A percentile compares a stretch with the other conserved stretches of the same genome.
Conservation (phyloP, 64 coral and sea anemone species). For the Orbicella faveolata region DNA sequence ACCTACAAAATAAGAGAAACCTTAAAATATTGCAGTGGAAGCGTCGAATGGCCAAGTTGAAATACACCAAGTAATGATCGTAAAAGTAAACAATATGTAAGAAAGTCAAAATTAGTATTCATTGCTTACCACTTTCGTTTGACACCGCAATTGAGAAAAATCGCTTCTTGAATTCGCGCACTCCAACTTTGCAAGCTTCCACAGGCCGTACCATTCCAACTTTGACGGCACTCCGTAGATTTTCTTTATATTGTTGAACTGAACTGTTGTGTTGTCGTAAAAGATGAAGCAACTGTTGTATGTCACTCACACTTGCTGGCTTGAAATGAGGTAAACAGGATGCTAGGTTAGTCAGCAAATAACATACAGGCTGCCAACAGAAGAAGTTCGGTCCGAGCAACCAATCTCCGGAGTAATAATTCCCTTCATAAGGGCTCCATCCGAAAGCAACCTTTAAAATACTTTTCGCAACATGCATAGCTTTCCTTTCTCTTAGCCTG, state of each 20-base stretch:
- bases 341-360: not conserved
- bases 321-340: not conserved
- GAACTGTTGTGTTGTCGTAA: not conserved
- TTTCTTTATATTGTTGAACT: not conserved
- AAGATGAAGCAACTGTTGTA: not conserved
- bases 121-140: not conserved
- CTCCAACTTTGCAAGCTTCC: slow-evolving; percentile 1
- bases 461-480: not conserved
- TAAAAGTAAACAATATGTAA: not conserved
- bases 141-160: not conserved
- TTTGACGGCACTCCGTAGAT: not conserved
- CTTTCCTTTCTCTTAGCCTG: not conserved
- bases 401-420: slow-evolving; percentile 12
- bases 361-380: not conserved
- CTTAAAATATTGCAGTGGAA: not conserved
- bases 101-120: not conserved
- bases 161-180: slow-evolving; percentile 4
- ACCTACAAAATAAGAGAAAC: not conserved
- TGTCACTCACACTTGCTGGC: not conserved
- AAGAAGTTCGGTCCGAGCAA: slow-evolving; percentile 2
- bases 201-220: not conserved
- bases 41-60: not conserved
- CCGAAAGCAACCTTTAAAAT: slow-evolving; percentile 1
- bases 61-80: not conserved
- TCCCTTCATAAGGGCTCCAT: slow-evolving; percentile 16